phyloP scores from a whole-genome alignment of 2,113 vertebrate species.

The Stercorarius parasiticus region DNA sequence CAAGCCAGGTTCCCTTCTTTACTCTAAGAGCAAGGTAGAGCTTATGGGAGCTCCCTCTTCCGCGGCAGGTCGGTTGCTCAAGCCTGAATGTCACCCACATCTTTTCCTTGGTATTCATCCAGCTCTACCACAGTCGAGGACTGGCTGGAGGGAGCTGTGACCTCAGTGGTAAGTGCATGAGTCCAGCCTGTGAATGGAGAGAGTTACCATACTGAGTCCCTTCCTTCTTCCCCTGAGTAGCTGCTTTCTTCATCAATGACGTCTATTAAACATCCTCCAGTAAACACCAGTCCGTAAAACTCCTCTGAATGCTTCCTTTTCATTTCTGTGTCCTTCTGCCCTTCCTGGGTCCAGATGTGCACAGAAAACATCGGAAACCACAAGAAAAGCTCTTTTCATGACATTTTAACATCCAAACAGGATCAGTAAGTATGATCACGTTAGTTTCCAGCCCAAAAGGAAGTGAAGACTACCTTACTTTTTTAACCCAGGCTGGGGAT shows the following conservation, averaged over 20 bases:
- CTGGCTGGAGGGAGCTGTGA: neutral
- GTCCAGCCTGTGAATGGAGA: neutral
- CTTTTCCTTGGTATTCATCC: neutral
- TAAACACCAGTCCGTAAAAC: neutral
- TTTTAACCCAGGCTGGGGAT: neutral
- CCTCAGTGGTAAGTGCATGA: neutral
- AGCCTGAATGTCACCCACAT: neutral
- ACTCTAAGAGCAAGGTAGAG: neutral
- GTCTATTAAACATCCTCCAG: neutral
- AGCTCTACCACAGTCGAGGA: neutral
- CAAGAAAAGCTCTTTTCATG: neutral
- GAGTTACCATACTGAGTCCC: neutral
- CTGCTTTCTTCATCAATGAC: neutral
- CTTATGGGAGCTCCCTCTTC: neutral
- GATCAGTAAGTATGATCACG: rapidly evolving
- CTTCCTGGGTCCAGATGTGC: neutral
- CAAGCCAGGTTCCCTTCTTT: neutral
- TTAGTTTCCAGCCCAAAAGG: neutral
- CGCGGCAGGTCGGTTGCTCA: neutral
- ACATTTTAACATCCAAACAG: neutral
- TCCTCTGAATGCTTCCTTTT: neutral
- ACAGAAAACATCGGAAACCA: neutral
- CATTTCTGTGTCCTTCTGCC: neutral
- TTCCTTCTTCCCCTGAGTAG: neutral
- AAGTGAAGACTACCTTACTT: neutral